These are phyloP conservation scores for Otis tarda DNA, from an alignment of 2,113 vertebrate genomes.

Conservation along the genomic window DNA sequence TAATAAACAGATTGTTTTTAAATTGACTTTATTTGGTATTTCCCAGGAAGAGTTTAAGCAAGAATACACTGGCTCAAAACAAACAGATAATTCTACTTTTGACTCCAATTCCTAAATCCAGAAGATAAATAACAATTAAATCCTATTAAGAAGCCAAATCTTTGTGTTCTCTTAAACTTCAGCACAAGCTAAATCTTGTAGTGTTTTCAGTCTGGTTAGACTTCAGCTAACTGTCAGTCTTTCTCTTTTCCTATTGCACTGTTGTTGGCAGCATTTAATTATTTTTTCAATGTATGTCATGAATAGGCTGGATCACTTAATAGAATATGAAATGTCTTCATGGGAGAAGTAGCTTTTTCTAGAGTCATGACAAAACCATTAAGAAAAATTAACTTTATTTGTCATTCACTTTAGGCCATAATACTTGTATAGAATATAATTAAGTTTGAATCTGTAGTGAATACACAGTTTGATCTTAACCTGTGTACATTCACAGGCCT, in stretches of 20 bases:
- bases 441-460: not conserved
- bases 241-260: not conserved
- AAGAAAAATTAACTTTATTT: not conserved
- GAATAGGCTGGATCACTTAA: not conserved
- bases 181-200: not conserved
- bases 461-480: not conserved
- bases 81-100: not conserved
- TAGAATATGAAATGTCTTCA: not conserved
- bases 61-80: not conserved
- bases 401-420: not conserved
- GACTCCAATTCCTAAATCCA: not conserved
- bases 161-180: not conserved
- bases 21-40: not conserved
- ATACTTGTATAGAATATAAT: not conserved
- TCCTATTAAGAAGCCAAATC: not conserved
- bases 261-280: not conserved
- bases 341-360: not conserved
- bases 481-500: fast-evolving
- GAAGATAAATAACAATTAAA: not conserved
- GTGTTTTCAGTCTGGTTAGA: not conserved
- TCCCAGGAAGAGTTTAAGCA: not conserved
- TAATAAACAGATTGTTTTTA: not conserved
- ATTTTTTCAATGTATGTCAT: not conserved
- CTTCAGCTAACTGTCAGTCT: not conserved
- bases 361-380: not conserved